Evolutionary conservation across 2,888 invertebrate species (phyloP), one percentile per base, ranked within the genome.

Genomic region (Drosophila helvetica): DNA sequence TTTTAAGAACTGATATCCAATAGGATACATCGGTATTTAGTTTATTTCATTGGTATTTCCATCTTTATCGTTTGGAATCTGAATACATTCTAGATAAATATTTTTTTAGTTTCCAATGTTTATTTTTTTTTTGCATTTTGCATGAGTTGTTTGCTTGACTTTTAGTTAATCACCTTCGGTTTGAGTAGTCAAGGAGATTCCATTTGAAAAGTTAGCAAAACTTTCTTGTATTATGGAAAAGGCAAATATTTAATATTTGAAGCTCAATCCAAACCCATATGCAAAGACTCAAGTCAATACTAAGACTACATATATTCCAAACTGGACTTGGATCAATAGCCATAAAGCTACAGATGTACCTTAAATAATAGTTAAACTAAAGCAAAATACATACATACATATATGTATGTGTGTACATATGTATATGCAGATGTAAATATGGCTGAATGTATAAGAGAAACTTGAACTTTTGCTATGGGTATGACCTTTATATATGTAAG

Each of bases 71-170:
- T 10, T 19, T 19, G 1, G 42, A 9, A 22, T 27, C 12, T 47
- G 18, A 0, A 8, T 8, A 25, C 25, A 7, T n/a, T n/a, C n/a
- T n/a, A n/a, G n/a, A n/a, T n/a, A 17, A 1, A 9, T 19, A 7
- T 25, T 50, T 10, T 18, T 3, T 45, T 33, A 1, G 22, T 22
- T 22, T n/a, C 25, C 25, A 25, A 7, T 25, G 6, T 1, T 9
- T 6, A 9, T 25, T 8, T 38, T 22, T 7, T 19, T 18, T 59
- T 10, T 53, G 43, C 45, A 12, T 51, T 59, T 43, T 76, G 76
- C 76, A 78, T 76, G 76, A 30, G 47, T 53, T 22, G 53, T 54
- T 60, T 47, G 57, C 63, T 56, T 76, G 70, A 48, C 52, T 42
- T 50, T 38, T 38, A 7, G 42, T 19, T 19, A 7, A 12, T 38